Conservation (phyloP, 1,140 invertebrate genomes). For the Drosophila kurseongensis region DNA sequence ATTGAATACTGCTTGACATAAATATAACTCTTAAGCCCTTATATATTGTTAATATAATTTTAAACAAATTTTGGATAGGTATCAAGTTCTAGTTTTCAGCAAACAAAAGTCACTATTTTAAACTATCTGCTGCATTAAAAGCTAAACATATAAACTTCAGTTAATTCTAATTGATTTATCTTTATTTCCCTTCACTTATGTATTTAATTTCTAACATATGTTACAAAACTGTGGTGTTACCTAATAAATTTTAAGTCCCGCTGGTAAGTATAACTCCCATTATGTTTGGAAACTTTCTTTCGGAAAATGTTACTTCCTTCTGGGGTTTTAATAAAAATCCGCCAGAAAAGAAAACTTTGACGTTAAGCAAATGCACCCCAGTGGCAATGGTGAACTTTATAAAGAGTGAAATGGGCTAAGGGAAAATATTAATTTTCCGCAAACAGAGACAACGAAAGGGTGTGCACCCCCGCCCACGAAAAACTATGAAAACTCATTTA, state of each 20-base stretch:
- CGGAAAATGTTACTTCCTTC: slow-evolving; percentile 31
- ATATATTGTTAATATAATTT: no score
- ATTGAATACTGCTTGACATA: no score
- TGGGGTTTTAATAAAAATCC: slow-evolving; percentile 50
- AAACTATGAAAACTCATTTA: slow-evolving; percentile 82
- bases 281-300: slow-evolving; percentile 35
- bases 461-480: slow-evolving; percentile 34
- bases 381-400: slow-evolving; percentile 47
- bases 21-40: no score
- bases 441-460: slow-evolving; percentile 34
- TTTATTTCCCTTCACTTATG: not conserved
- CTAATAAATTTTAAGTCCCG: slow-evolving; percentile 4
- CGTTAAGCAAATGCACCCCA: slow-evolving; percentile 51
- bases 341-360: slow-evolving; percentile 39
- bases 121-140: not conserved
- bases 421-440: slow-evolving; percentile 55
- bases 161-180: not conserved
- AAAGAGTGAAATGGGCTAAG: slow-evolving; percentile 31
- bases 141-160: not conserved
- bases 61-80: no score
- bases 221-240: not conserved
- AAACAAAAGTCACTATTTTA: no score
- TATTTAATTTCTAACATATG: not conserved
- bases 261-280: slow-evolving; percentile 11
- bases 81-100: no score